Base-by-base conservation (phyloP, 2,113 vertebrate genomes). In the Forbesichthys agassizii region DNA sequence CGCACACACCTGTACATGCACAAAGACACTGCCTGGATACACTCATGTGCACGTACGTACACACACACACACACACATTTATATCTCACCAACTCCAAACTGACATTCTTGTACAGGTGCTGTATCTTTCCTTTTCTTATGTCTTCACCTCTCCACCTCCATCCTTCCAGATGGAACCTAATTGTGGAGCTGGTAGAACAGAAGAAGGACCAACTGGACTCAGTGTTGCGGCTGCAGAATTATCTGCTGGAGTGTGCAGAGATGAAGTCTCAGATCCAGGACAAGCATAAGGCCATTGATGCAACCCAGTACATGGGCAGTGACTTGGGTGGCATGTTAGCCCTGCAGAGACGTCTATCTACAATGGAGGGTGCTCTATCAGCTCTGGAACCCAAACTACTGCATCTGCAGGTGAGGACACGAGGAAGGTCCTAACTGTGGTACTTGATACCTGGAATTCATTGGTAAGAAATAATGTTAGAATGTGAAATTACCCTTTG, bases 141-240 rank as follows among this genome's bases (percentile, higher is more conserved):
- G 14, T 62, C 36, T 70, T 4, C 54, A 49, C 12, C 20, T 20
- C 18, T 42, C 16, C 46, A 13, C 27, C 20, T 48, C 51, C 47
- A 16, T 36, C 59, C 7, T 27, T 16, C 48, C 83, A 99, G 97
- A 87, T 99, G 97, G 97, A 98, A 97, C 86, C 91, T 92, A n/a
- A 97, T 99, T 2, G 95, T 98, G 77, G 95, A 96, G 83, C 86
- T 99, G 86, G 96, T 98, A 20, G 95, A 98, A 70, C 85, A 71
- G 64, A 97, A 95, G 87, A 99, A 99, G 64, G 88, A 86, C 14
- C 94, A 96, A 47, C 79, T 97, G 3, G 89, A 90, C 81, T 93
- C 95, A 0, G 93, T 96, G 67, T 81, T 96, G 9, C 91, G 93
- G 11, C 93, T 99, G 79, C 97, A 99, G 91, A 99, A 98, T 88